Percentiles rank a stretch among this genome's conserved stretches.
These are phyloP conservation scores for Eubucco bourcierii DNA, from an alignment of 2,113 vertebrate genomes.

Conservation along the genomic window DNA sequence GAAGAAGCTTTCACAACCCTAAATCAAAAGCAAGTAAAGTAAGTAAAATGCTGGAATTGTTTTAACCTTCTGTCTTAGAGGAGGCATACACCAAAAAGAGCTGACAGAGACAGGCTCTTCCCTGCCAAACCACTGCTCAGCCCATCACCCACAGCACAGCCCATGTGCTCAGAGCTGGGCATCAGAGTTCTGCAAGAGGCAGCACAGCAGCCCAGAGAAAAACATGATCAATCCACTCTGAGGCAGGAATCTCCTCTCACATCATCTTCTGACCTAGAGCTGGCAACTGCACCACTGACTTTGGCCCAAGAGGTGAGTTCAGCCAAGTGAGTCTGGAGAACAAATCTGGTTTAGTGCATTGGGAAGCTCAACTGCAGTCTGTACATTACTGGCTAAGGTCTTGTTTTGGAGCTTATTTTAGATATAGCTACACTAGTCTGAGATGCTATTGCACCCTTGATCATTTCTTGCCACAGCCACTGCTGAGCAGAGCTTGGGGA, in stretches of 20 bases:
- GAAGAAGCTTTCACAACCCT: no score
- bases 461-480: neutral
- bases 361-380: neutral
- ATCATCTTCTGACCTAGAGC: neutral
- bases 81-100: neutral
- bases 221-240: neutral
- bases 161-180: neutral
- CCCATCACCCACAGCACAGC: neutral
- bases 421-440: neutral
- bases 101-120: no score
- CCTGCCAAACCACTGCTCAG: neutral
- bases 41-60: no score
- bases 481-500: neutral
- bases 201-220: neutral
- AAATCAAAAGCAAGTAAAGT: no score
- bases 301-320: neutral
- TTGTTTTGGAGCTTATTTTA: neutral
- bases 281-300: neutral
- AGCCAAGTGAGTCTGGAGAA: rapidly evolving
- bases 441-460: neutral
- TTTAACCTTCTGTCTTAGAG: neutral
- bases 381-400: neutral
- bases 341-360: neutral
- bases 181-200: neutral
- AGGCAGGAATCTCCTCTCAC: neutral